These are phyloP conservation scores for Trachythela sp. DNA, from an alignment of 64 coral and sea anemone species.

Conservation along the genomic window DNA sequence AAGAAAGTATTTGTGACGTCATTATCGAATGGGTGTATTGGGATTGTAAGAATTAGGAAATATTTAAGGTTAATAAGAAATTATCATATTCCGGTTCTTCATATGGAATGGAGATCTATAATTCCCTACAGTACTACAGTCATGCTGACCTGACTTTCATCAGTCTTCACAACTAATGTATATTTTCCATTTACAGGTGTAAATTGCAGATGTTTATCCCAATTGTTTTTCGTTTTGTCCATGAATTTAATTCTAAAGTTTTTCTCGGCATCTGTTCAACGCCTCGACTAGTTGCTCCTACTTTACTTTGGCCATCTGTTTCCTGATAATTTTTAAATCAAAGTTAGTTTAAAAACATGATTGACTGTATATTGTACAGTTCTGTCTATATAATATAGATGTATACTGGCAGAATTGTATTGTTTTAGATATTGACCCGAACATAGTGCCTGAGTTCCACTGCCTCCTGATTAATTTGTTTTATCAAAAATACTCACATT, in stretches of 20 bases:
- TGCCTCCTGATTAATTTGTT: no score
- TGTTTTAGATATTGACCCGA: no score
- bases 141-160: neutral
- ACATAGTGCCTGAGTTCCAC: no score
- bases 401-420: no score
- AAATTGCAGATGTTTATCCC: neutral
- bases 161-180: neutral
- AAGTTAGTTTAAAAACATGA: neutral
- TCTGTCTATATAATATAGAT: no score
- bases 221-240: neutral
- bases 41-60: no score
- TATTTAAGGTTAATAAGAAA: neutral
- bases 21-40: no score
- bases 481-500: no score
- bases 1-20: no score
- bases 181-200: neutral
- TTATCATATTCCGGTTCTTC: no score
- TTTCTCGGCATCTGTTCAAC: neutral
- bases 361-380: neutral
- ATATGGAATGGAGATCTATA: no score
- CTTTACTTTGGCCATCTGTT: neutral
- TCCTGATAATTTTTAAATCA: neutral
- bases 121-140: no score
- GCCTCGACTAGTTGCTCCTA: neutral
- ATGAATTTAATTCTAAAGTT: neutral